phyloP scores from a whole-genome alignment of 1,140 invertebrate species.

The Tachypleus tridentatus region DNA sequence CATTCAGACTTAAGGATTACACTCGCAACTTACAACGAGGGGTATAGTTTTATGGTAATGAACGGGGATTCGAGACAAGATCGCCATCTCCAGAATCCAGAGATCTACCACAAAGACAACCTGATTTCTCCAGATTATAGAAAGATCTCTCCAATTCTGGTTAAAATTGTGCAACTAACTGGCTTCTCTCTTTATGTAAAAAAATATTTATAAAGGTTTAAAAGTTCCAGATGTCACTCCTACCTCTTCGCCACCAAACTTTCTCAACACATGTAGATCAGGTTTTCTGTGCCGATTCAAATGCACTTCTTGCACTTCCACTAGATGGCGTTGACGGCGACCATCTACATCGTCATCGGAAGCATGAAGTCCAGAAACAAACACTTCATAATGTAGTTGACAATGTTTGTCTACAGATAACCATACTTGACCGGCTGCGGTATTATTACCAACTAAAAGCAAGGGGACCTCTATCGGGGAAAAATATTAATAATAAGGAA shows the following conservation, averaged over 20 bases:
- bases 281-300: slow-evolving; percentile 24
- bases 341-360: slow-evolving; percentile 3
- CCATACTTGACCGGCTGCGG: slow-evolving; percentile 61
- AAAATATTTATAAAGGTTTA: background rate
- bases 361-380: slow-evolving; percentile 27
- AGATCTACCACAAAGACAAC: too few relatives aligned
- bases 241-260: slow-evolving; percentile 18
- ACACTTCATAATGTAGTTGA: slow-evolving; percentile 67
- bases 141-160: too few relatives aligned
- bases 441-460: slow-evolving; percentile 38
- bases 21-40: too few relatives aligned
- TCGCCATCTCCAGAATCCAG: too few relatives aligned
- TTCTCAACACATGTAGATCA: slow-evolving; percentile 17
- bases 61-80: too few relatives aligned
- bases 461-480: slow-evolving; percentile 45
- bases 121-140: too few relatives aligned
- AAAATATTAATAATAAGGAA: too few relatives aligned
- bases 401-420: slow-evolving; percentile 65
- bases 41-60: too few relatives aligned
- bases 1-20: too few relatives aligned
- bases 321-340: slow-evolving; percentile 43
- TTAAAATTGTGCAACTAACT: too few relatives aligned
- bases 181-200: too few relatives aligned
- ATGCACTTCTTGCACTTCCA: slow-evolving; percentile 42
- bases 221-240: slow-evolving; percentile 32